phyloP scores from a whole-genome alignment of 2,888 invertebrate genomes.

The Oeneis ivallda region DNA sequence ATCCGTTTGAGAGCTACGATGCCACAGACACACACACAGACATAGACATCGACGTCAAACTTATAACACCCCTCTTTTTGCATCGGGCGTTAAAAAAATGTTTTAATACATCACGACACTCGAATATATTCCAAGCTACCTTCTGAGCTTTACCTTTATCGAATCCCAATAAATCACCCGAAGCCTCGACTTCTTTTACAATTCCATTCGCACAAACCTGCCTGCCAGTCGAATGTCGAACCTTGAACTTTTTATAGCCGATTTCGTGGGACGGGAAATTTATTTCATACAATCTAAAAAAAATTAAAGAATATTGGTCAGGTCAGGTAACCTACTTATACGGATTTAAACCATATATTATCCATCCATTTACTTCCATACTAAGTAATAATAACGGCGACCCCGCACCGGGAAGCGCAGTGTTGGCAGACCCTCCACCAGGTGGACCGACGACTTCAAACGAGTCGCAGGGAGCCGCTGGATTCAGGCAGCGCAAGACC shows the following conservation, averaged over 20 bases:
- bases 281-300: not conserved
- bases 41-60: too few relatives aligned
- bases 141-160: constrained; percentile 5
- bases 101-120: not conserved
- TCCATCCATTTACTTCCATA: too few relatives aligned
- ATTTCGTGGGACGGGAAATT: not conserved
- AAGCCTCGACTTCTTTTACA: constrained; percentile 27
- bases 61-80: too few relatives aligned
- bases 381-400: too few relatives aligned
- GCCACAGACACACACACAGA: too few relatives aligned
- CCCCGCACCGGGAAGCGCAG: too few relatives aligned
- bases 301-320: not conserved
- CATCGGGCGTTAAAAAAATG: constrained; percentile 3
- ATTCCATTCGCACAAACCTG: constrained; percentile 24
- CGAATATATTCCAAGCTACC: constrained; percentile 5
- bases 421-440: too few relatives aligned
- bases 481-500: too few relatives aligned
- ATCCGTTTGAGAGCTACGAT: too few relatives aligned
- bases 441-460: too few relatives aligned
- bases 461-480: too few relatives aligned
- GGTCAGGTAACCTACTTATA: not conserved
- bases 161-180: constrained; percentile 23
- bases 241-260: constrained; percentile 17
- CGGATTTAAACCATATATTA: too few relatives aligned
- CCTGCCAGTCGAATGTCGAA: constrained; percentile 7